Evolutionary conservation across 2,888 invertebrate species (phyloP).

Genomic region (Amphipyra tragopoginis): DNA sequence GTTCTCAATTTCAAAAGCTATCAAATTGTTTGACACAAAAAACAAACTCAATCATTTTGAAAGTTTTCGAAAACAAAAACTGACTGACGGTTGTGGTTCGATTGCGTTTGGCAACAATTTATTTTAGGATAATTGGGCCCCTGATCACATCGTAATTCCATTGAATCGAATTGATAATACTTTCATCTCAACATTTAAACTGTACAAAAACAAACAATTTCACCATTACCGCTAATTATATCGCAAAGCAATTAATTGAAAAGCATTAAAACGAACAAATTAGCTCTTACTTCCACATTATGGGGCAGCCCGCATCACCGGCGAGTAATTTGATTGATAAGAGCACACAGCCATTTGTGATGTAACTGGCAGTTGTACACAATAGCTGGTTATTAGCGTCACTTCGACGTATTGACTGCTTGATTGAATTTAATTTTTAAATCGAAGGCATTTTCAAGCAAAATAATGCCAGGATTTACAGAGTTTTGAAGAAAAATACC

Average conservation of each 20-base stretch:
- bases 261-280: slow-evolving; percentile 3
- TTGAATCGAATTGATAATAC: too few relatives aligned
- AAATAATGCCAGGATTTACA: too few relatives aligned
- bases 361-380: slow-evolving; percentile 19
- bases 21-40: too few relatives aligned
- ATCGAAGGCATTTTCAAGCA: too few relatives aligned
- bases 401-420: not conserved
- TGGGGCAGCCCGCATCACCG: not conserved
- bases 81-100: too few relatives aligned
- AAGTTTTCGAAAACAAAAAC: too few relatives aligned
- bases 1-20: too few relatives aligned
- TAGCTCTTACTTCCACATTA: slow-evolving; percentile 1
- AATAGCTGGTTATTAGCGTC: slow-evolving; percentile 16
- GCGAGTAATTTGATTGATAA: slow-evolving; percentile 33
- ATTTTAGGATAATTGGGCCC: too few relatives aligned
- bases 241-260: slow-evolving; percentile 2
- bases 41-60: too few relatives aligned
- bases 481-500: too few relatives aligned
- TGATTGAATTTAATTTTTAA: slow-evolving; percentile 4
- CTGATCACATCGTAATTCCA: too few relatives aligned
- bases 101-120: too few relatives aligned
- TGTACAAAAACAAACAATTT: not conserved
- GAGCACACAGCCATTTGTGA: slow-evolving; percentile 7
- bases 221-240: not conserved
- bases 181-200: not conserved